Conservation (phyloP, 2,113 vertebrate species). For the Rhinogobius similis region DNA sequence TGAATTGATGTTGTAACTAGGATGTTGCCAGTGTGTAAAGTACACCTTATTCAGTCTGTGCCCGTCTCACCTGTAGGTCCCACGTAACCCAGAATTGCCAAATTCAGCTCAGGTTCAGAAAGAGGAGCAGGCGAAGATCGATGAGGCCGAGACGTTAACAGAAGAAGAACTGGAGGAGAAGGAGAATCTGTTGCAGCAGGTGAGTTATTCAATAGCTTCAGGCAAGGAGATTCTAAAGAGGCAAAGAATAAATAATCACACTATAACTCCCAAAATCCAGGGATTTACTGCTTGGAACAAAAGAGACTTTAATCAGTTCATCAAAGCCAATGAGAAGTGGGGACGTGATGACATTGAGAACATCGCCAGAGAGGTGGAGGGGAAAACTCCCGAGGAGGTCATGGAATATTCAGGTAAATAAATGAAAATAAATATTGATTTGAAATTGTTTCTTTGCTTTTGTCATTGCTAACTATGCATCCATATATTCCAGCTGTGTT, state of each 20-base stretch:
- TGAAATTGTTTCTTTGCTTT: background rate
- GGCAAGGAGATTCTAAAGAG: no score
- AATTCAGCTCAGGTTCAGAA: conserved; percentile 93
- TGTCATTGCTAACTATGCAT: background rate
- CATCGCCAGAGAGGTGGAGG: conserved; percentile 96
- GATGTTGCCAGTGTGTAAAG: conserved; percentile 4
- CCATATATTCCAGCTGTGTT: conserved; percentile 86
- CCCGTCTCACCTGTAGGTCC: conserved; percentile 79
- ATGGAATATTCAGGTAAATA: conserved; percentile 95
- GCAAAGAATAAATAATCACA: background rate
- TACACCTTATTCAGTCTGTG: background rate
- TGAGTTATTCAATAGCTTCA: background rate
- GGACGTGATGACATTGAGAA: conserved; percentile 98
- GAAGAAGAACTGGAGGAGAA: conserved; percentile 98
- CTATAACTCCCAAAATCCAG: conserved; percentile 59
- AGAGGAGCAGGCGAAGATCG: conserved; percentile 96
- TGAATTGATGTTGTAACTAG: background rate
- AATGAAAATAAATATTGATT: background rate
- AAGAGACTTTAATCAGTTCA: conserved; percentile 99
- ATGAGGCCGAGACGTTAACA: conserved; percentile 93
- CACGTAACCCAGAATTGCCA: conserved; percentile 92
- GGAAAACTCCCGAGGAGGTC: conserved; percentile 97
- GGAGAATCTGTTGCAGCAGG: conserved; percentile 94
- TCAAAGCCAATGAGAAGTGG: conserved; percentile 99
- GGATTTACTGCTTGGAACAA: conserved; percentile 99